Conservation (phyloP, 2,888 invertebrate species). For the Erebia palarica region DNA sequence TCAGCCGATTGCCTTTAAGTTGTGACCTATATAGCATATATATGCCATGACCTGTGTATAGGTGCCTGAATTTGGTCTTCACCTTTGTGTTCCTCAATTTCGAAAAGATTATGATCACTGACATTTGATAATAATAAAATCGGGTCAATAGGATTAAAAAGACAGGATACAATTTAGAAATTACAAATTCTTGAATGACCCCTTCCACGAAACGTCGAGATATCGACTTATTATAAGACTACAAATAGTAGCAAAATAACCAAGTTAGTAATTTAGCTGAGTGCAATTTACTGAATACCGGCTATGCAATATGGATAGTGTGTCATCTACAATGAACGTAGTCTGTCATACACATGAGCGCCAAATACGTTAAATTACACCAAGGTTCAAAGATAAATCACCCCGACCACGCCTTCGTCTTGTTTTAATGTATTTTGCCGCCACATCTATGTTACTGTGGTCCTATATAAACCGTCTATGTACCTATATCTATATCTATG, state of each 20-base stretch:
- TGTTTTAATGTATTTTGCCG: conserved; percentile 10
- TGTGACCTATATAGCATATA: too few species aligned
- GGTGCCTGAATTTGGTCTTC: too few species aligned
- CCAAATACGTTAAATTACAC: conserved; percentile 12
- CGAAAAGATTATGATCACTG: too few species aligned
- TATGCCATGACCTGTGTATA: too few species aligned
- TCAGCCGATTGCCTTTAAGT: too few species aligned
- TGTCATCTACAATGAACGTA: conserved; percentile 11
- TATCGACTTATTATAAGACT: not conserved
- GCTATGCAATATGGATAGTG: conserved; percentile 1
- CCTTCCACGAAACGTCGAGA: too few species aligned
- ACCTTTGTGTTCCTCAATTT: too few species aligned
- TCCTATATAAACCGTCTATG: not conserved
- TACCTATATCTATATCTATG: too few species aligned
- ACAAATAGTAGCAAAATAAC: not conserved
- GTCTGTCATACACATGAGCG: conserved; percentile 11
- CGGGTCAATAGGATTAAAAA: too few species aligned
- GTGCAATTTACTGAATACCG: not conserved
- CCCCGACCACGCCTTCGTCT: conserved; percentile 9
- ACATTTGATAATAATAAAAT: too few species aligned
- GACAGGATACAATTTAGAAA: too few species aligned
- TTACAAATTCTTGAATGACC: too few species aligned
- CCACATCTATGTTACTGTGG: not conserved
- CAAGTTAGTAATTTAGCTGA: not conserved
- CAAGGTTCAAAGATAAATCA: conserved; percentile 13